Conservation (phyloP, 2,797 vertebrate genomes). For the Notoglanidium macrostoma region DNA sequence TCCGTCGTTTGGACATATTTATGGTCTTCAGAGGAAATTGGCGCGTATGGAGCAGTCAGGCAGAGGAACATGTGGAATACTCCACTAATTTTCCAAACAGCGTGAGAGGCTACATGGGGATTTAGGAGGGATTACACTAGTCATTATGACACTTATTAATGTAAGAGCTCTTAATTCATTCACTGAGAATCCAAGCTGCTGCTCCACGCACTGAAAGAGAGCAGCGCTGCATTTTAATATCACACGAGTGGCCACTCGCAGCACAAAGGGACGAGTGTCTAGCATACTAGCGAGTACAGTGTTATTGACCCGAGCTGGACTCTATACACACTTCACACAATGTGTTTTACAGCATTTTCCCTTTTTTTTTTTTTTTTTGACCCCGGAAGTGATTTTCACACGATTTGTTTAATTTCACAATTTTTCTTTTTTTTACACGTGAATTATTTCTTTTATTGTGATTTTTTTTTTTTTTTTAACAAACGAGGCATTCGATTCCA, state of each 20-base stretch:
- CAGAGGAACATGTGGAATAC: too few species aligned
- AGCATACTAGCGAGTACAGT: not conserved
- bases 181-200: not conserved
- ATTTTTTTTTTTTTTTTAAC: too few species aligned
- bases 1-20: too few species aligned
- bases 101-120: not conserved
- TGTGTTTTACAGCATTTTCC: not conserved
- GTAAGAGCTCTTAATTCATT: constrained; percentile 3
- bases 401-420: not conserved
- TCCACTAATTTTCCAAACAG: not conserved
- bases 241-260: not conserved
- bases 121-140: not conserved
- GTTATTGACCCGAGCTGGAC: not conserved
- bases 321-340: not conserved
- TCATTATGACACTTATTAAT: not conserved
- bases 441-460: too few species aligned
- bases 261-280: not conserved
- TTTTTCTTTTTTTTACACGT: not conserved
- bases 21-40: not conserved
- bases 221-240: not conserved
- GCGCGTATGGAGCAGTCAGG: not conserved
- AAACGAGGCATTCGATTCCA: not conserved
- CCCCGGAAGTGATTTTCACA: not conserved
- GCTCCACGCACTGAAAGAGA: not conserved
- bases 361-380: not conserved